Evolutionary conservation across 2,113 vertebrate genomes (phyloP), one percentile per base, ranked within the genome.

Genomic region (Chamaea fasciata): DNA sequence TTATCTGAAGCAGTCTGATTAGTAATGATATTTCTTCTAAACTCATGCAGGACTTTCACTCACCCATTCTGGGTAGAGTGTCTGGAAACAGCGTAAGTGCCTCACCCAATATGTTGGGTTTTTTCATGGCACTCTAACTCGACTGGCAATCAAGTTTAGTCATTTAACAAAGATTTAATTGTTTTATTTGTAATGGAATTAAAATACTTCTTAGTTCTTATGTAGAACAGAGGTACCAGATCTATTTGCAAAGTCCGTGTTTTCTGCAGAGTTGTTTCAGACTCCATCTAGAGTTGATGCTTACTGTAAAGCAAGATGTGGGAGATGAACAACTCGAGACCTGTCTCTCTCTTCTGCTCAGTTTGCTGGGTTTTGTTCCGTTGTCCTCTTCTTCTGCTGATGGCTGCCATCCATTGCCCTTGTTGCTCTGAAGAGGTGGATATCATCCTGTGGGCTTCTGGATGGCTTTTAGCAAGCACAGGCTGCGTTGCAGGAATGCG

Each of bases 151-250:
- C 37, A 52, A 56, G 14, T 71, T 63, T 30, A 63, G 69, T 68
- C 24, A 56, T 64, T 78, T 87, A 94, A 96, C 83, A 92, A 94
- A 91, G 81, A 68, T 62, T 11, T 63, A 69, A 56, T 75, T 94
- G 76, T 90, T 90, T 67, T 64, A 67, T 87, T 94, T 94, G n/a
- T n/a, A 52, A 71, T 24, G 26, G 94, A 79, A 92, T 96, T 89
- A 84, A 94, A 94, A 91, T 91, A 41, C 86, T 41, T 94, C 52
- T 46, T 77, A 30, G 55, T 44, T 89, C 62, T 79, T 79, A 71
- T 3, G n/a, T 23, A 44, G 65, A 69, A 15, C 57, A 82, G 81
- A 71, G 24, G 42, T 79, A 49, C 13, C 31, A 35, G 50, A 57
- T 42, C 57, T 89, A 3, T 94, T 85, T 92, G 57, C 57, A 53